phyloP scores from a whole-genome alignment of 2,888 invertebrate species.

The Papilio demoleus region DNA sequence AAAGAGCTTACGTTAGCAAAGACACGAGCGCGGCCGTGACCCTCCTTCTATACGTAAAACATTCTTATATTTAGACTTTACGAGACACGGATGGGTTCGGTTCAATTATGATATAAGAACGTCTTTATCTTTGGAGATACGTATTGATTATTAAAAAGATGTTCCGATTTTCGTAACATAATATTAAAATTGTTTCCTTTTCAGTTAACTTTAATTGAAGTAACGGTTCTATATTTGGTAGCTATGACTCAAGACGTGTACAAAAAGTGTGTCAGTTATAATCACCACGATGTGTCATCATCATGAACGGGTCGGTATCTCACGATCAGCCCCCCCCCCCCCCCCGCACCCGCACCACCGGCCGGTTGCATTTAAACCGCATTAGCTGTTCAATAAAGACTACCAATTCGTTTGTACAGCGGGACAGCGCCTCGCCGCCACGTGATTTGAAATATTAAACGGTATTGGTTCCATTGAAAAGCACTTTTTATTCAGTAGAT shows the following conservation, averaged over 20 bases:
- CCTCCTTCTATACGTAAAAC: slow-evolving; percentile 8
- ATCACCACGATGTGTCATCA: slow-evolving; percentile 1
- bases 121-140: background rate
- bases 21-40: background rate
- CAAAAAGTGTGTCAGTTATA: slow-evolving; percentile 12
- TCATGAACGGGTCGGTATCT: slow-evolving; percentile 2
- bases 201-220: background rate
- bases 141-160: background rate
- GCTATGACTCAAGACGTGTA: background rate
- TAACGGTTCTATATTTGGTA: background rate
- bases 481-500: slow-evolving; percentile 4
- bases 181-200: background rate
- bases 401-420: slow-evolving; percentile 1
- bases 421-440: slow-evolving; percentile 1
- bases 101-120: background rate
- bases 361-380: slow-evolving; percentile 13
- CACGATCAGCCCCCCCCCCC: background rate
- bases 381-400: slow-evolving; percentile 4
- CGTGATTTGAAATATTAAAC: slow-evolving; percentile 19
- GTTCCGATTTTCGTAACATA: background rate
- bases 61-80: slow-evolving; percentile 6
- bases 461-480: slow-evolving; percentile 4
- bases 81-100: background rate
- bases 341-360: background rate
- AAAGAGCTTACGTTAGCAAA: slow-evolving; percentile 5